A percentile compares a stretch with the other conserved stretches of the same genome.
phyloP scores from a whole-genome alignment of 1,140 invertebrate genomes.

The Bombus confusus region DNA sequence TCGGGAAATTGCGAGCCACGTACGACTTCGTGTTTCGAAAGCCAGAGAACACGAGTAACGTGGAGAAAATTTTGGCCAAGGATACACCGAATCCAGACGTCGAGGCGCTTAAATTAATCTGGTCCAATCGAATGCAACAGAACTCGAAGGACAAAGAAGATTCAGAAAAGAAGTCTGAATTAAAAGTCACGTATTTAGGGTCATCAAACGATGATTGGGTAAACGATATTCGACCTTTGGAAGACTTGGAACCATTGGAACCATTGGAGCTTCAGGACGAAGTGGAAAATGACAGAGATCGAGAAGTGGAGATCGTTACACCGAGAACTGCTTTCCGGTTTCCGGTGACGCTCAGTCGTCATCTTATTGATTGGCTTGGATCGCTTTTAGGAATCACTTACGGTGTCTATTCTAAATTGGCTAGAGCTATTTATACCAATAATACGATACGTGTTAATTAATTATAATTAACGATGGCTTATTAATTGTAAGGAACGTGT shows the following conservation, averaged over 20 bases:
- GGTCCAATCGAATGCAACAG: slow-evolving; percentile 12
- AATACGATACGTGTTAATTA: slow-evolving; percentile 23
- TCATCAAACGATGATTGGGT: slow-evolving; percentile 59
- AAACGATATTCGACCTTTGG: slow-evolving; percentile 62
- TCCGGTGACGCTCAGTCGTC: slow-evolving; percentile 61
- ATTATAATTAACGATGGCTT: neutral
- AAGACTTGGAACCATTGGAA: slow-evolving; percentile 47
- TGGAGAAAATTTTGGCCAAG: slow-evolving; percentile 66
- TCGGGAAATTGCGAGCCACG: slow-evolving; percentile 73
- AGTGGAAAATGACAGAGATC: slow-evolving; percentile 28
- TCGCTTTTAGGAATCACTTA: slow-evolving; percentile 68
- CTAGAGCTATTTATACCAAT: slow-evolving; percentile 40
- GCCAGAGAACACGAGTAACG: slow-evolving; percentile 67
- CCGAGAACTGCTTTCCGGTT: slow-evolving; percentile 52
- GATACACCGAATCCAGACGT: slow-evolving; percentile 31
- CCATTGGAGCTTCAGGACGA: slow-evolving; percentile 53
- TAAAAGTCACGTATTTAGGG: slow-evolving; percentile 7
- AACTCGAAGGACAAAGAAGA: neutral
- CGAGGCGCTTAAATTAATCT: slow-evolving; percentile 43
- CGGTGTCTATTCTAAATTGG: slow-evolving; percentile 65
- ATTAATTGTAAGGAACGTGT: neutral
- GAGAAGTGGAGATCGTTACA: slow-evolving; percentile 61
- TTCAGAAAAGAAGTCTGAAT: neutral
- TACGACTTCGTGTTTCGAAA: slow-evolving; percentile 76
- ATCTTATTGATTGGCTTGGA: slow-evolving; percentile 71